These are phyloP conservation scores for Augiades crinisus DNA, from an alignment of 2,888 invertebrate species.

Conservation along the genomic window DNA sequence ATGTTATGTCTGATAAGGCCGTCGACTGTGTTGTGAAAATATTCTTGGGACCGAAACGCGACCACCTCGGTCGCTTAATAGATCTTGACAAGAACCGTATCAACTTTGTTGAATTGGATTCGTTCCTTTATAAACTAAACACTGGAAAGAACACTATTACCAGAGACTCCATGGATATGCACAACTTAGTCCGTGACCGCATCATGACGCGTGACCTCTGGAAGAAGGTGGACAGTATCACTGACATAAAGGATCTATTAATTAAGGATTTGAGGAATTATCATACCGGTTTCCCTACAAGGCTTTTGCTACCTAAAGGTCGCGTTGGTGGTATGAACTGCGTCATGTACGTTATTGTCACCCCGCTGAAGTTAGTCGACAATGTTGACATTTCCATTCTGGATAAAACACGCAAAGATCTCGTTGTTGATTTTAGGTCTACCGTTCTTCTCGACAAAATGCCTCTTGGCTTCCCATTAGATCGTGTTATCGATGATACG, in stretches of 20 bases:
- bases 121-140: constrained; percentile 81
- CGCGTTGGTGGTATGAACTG: constrained; percentile 83
- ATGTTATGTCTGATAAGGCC: constrained; percentile 80
- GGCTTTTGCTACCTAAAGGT: constrained; percentile 87
- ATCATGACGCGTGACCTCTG: constrained; percentile 83
- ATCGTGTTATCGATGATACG: constrained; percentile 81
- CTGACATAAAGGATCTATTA: constrained; percentile 53
- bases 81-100: constrained; percentile 81
- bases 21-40: constrained; percentile 83
- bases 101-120: constrained; percentile 84
- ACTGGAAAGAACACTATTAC: constrained; percentile 84
- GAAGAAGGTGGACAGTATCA: constrained; percentile 81
- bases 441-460: constrained; percentile 79
- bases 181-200: constrained; percentile 84
- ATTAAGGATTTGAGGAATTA: constrained; percentile 62
- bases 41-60: constrained; percentile 86
- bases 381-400: constrained; percentile 54
- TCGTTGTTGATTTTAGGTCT: constrained; percentile 56
- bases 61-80: constrained; percentile 76
- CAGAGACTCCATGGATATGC: constrained; percentile 83
- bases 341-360: constrained; percentile 83
- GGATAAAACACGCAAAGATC: constrained; percentile 70
- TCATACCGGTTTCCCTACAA: constrained; percentile 85
- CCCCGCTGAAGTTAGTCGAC: constrained; percentile 71
- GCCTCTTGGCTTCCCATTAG: constrained; percentile 88